Conservation (phyloP, 2,888 invertebrate species). For the Tetramorium bicarinatum region DNA sequence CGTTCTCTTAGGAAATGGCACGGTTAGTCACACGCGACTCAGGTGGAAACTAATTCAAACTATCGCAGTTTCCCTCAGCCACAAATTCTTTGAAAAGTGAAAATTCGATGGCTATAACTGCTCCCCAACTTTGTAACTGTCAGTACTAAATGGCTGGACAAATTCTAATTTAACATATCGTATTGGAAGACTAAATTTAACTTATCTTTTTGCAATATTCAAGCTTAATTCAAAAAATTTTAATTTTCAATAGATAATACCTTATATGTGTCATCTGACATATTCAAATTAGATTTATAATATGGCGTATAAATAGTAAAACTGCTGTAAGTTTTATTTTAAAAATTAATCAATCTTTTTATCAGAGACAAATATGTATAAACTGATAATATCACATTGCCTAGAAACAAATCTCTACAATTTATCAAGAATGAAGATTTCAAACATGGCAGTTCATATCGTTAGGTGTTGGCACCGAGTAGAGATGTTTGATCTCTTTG, state of each 20-base stretch:
- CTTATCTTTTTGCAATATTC: not conserved
- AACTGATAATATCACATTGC: not conserved
- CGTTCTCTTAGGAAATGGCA: conserved; percentile 3
- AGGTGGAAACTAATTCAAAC: conserved; percentile 28
- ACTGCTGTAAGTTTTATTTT: not conserved
- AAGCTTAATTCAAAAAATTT: not conserved
- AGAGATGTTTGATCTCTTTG: conserved; percentile 19
- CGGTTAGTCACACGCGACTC: conserved; percentile 22
- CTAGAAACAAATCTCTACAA: not conserved
- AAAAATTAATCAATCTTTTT: not conserved
- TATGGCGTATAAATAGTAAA: not conserved
- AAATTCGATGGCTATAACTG: conserved; percentile 13
- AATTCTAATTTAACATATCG: not conserved
- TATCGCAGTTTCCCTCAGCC: conserved; percentile 27
- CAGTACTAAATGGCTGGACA: conserved; percentile 29
- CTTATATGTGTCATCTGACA: not conserved
- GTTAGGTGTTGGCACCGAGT: conserved; percentile 7
- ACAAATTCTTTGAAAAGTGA: conserved; percentile 28
- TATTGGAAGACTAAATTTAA: not conserved
- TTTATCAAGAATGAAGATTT: not conserved
- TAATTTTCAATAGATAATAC: not conserved
- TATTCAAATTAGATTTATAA: not conserved
- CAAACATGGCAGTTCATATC: not conserved
- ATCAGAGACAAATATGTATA: not conserved
- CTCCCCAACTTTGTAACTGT: conserved; percentile 20